Conservation (phyloP, 2,888 invertebrate species). For the Altica lythri region DNA sequence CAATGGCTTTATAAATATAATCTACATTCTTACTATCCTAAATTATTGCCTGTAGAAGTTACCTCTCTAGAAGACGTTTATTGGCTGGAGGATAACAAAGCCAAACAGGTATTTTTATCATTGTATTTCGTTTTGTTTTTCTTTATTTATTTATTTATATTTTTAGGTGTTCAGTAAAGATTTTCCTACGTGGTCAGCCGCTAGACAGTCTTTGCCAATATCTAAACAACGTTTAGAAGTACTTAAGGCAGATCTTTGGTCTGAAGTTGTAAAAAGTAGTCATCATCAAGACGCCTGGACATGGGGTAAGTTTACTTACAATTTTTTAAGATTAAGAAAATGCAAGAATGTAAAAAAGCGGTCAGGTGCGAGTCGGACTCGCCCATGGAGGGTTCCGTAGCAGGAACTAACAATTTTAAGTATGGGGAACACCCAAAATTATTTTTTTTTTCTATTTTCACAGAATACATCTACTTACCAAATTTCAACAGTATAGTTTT, state of each 20-base stretch:
- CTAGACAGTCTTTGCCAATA: conserved; percentile 80
- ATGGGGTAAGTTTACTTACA: conserved; percentile 73
- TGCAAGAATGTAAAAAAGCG: too few species aligned
- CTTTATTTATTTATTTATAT: neutral
- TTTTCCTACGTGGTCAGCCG: conserved; percentile 77
- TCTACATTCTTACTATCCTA: conserved; percentile 74
- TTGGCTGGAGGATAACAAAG: conserved; percentile 81
- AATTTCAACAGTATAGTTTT: too few species aligned
- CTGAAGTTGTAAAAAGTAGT: conserved; percentile 81
- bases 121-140: neutral
- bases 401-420: too few species aligned
- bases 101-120: conserved; percentile 61
- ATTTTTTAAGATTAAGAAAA: too few species aligned
- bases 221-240: conserved; percentile 78
- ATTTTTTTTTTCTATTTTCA: too few species aligned
- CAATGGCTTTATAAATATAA: conserved; percentile 82
- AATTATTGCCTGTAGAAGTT: conserved; percentile 78
- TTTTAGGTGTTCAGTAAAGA: conserved; percentile 69
- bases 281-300: conserved; percentile 90
- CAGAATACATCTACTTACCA: too few species aligned
- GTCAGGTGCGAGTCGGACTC: too few species aligned
- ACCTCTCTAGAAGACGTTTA: conserved; percentile 88
- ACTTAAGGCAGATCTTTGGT: conserved; percentile 83
- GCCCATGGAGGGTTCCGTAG: too few species aligned
- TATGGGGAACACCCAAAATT: too few species aligned